Evolutionary conservation across 2,888 invertebrate genomes (phyloP).

Genomic region (Drosophila ezoana): DNA sequence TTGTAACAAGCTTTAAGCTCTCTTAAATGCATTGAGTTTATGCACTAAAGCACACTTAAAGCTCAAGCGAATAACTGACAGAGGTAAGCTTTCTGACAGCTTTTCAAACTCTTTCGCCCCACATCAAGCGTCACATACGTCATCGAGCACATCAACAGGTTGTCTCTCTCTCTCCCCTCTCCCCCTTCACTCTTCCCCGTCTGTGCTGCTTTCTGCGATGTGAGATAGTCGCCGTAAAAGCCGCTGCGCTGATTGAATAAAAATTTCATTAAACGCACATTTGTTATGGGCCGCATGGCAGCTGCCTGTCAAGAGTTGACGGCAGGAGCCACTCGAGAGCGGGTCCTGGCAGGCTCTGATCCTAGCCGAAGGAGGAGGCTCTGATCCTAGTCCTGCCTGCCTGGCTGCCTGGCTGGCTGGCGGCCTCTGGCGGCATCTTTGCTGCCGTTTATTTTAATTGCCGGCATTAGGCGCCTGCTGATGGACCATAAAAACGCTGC

Average conservation of each 20-base stretch:
- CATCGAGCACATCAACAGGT: slow-evolving; percentile 44
- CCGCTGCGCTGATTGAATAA: slow-evolving; percentile 70
- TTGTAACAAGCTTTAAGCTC: neutral
- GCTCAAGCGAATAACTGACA: neutral
- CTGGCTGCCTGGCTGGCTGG: neutral
- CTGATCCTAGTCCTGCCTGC: slow-evolving; percentile 8
- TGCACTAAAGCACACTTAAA: neutral
- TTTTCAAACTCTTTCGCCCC: neutral
- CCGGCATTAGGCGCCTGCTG: slow-evolving; percentile 71
- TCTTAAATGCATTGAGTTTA: neutral
- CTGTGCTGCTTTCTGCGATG: neutral
- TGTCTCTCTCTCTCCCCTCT: slow-evolving; percentile 15
- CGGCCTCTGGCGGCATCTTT: slow-evolving; percentile 19
- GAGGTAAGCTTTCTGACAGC: neutral
- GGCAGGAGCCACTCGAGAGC: slow-evolving; percentile 5
- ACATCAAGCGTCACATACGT: slow-evolving; percentile 4
- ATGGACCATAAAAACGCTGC: slow-evolving; percentile 73
- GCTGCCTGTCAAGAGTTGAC: slow-evolving; percentile 20
- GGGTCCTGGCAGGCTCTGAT: neutral
- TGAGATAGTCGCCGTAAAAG: slow-evolving; percentile 34
- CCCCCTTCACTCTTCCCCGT: neutral
- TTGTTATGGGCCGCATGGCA: slow-evolving; percentile 46
- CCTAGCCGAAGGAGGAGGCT: neutral
- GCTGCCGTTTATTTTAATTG: slow-evolving; percentile 78
- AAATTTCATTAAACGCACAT: slow-evolving; percentile 77